Percentiles rank a stretch among this genome's conserved stretches.
Evolutionary conservation across 2,888 invertebrate genomes (phyloP).

Genomic region (Drosophila atroscutellata): DNA sequence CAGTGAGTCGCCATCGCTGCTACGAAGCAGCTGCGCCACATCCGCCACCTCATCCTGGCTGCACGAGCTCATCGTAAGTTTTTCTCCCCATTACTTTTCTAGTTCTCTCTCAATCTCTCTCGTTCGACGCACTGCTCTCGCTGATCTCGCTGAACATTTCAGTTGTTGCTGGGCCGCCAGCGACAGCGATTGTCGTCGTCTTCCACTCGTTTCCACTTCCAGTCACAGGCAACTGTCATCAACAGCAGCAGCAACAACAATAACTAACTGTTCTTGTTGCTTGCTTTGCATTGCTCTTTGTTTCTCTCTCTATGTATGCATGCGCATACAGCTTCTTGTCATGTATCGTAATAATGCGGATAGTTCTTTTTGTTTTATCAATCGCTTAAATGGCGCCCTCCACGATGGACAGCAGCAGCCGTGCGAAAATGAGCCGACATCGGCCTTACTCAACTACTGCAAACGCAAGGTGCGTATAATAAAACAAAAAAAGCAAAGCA

Average conservation of each 20-base stretch:
- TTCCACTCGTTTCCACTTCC: conserved; percentile 25
- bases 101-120: background rate
- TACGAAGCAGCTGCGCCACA: conserved; percentile 54
- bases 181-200: conserved; percentile 45
- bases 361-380: conserved; percentile 79
- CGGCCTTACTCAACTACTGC: conserved; percentile 92
- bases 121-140: conserved; percentile 22
- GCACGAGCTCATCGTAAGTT: conserved; percentile 63
- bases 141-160: conserved; percentile 27
- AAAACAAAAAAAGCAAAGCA: background rate
- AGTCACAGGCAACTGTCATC: conserved; percentile 19
- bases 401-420: conserved; percentile 87
- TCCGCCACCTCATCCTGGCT: conserved; percentile 73
- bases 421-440: conserved; percentile 91
- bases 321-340: conserved; percentile 6
- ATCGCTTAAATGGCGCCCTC: conserved; percentile 84
- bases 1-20: conserved; percentile 51
- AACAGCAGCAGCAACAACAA: conserved; percentile 7
- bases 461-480: conserved; percentile 88
- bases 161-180: conserved; percentile 59
- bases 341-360: conserved; percentile 77
- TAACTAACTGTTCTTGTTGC: conserved; percentile 12
- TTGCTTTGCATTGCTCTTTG: conserved; percentile 8
- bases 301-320: conserved; percentile 3
- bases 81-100: background rate